Evolutionary conservation across 2,797 vertebrate species (phyloP).

Genomic region (Prionace glauca): DNA sequence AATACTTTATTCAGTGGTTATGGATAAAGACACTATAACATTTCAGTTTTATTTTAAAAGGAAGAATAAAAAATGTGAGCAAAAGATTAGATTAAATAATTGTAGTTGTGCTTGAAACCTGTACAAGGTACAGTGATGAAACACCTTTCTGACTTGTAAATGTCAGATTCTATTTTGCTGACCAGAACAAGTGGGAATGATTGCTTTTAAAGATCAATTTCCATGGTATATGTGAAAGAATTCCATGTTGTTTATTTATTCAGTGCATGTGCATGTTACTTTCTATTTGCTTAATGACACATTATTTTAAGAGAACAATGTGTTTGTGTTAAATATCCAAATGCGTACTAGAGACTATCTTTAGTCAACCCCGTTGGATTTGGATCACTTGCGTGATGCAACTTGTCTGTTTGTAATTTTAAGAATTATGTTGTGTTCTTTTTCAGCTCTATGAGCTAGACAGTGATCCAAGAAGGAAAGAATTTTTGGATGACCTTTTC

Average conservation of each 20-base stretch:
- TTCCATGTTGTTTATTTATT: background rate
- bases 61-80: background rate
- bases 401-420: background rate
- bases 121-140: background rate
- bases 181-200: background rate
- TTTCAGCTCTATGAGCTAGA: conserved; percentile 32
- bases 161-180: background rate
- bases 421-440: background rate
- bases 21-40: background rate
- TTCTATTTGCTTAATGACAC: background rate
- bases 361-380: background rate
- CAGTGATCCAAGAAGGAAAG: conserved; percentile 36
- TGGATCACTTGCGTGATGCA: background rate
- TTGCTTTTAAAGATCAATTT: background rate
- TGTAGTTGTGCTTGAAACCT: background rate
- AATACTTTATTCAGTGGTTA: too few relatives aligned
- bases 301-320: background rate
- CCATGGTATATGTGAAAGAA: background rate
- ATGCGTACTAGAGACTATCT: background rate
- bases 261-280: background rate
- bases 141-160: background rate
- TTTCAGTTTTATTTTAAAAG: too few relatives aligned
- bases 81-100: background rate
- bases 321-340: background rate
- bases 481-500: conserved; percentile 38